Conservation (phyloP, 2,113 vertebrate species). For the Indri indri region DNA sequence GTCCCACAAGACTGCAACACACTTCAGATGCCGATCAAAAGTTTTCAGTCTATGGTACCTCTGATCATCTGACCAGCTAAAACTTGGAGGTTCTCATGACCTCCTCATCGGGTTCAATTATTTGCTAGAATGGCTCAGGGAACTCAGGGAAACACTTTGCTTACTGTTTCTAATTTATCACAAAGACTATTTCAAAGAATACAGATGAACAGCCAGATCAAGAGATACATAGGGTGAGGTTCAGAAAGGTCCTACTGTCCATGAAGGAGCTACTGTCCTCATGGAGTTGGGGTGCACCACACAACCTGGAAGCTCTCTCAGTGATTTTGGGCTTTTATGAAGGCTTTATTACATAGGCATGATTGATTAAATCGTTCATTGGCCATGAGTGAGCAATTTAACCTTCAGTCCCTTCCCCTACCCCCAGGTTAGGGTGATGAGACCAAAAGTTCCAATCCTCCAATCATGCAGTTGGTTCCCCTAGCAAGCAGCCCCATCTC, state of each 20-base stretch:
- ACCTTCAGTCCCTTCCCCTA: neutral
- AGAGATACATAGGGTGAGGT: neutral
- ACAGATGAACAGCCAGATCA: neutral
- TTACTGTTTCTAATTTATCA: neutral
- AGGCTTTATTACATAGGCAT: neutral
- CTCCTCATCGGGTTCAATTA: neutral
- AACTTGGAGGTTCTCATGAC: neutral
- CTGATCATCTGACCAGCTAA: neutral
- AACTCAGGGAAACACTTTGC: neutral
- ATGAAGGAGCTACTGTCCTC: neutral
- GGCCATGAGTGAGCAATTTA: neutral
- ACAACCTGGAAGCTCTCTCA: neutral
- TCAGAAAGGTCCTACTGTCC: neutral
- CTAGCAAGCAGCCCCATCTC: neutral
- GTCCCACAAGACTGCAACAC: neutral
- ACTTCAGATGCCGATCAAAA: neutral
- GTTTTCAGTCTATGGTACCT: too few relatives aligned
- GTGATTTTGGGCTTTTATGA: neutral
- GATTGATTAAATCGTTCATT: neutral
- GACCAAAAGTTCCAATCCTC: neutral
- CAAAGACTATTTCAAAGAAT: neutral
- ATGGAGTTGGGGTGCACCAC: neutral
- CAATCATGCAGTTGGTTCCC: neutral
- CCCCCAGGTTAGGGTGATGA: neutral
- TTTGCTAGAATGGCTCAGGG: neutral